Conservation (phyloP, 2,888 invertebrate genomes). For the Drosophila percnosoma region DNA sequence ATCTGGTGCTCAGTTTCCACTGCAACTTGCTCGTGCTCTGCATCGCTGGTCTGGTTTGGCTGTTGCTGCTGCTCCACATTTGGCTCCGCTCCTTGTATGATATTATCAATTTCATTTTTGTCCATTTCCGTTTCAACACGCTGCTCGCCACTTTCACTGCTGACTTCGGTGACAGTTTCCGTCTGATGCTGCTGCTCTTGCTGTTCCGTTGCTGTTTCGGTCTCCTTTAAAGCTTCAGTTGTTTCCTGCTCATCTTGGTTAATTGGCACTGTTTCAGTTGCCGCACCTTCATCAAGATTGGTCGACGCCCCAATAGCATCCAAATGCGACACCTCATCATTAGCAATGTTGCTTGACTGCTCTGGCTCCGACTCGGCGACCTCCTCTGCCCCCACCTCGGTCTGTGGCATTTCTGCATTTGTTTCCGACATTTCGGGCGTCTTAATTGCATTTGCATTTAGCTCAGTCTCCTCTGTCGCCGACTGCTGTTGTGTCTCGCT, state of each 20-base stretch:
- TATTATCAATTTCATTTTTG: conserved; percentile 72
- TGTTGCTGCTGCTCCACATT: conserved; percentile 53
- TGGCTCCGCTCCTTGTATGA: conserved; percentile 71
- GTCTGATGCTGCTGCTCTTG: conserved; percentile 27
- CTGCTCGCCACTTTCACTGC: conserved; percentile 54
- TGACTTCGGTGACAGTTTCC: conserved; percentile 50
- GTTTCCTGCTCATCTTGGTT: conserved; percentile 47
- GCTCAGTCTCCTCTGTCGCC: conserved; percentile 32
- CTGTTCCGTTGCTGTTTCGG: conserved; percentile 24
- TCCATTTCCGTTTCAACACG: conserved; percentile 54
- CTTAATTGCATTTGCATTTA: conserved; percentile 78
- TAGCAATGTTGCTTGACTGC: conserved; percentile 44
- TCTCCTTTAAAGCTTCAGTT: conserved; percentile 47
- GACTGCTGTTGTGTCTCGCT: conserved; percentile 23
- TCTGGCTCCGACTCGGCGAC: conserved; percentile 37
- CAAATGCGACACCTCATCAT: conserved; percentile 61
- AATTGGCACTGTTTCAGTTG: conserved; percentile 48
- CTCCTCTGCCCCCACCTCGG: conserved; percentile 22
- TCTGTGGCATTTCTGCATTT: conserved; percentile 60
- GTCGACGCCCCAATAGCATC: conserved; percentile 36
- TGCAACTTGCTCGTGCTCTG: conserved; percentile 4
- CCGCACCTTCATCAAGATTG: conserved; percentile 44
- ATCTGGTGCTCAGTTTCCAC: conserved; percentile 3
- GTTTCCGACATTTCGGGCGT: conserved; percentile 77
- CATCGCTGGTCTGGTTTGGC: conserved; percentile 31